Conservation (phyloP, 1,140 invertebrate species). For the Lordiphosa clarofinis region DNA sequence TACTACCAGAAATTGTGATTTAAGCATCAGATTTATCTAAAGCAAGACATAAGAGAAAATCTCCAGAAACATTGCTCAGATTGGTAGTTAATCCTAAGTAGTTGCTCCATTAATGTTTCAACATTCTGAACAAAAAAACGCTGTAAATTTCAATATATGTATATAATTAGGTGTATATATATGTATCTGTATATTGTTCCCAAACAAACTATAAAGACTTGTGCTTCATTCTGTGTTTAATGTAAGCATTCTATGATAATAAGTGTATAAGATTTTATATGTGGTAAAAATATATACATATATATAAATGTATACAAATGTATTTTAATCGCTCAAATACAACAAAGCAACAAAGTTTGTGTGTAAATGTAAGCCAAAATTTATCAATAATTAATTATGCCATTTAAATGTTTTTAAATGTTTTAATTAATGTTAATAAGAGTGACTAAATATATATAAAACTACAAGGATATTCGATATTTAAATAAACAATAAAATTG, state of each 20-base stretch:
- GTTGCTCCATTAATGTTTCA: no score
- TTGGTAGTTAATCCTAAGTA: not conserved
- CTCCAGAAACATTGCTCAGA: no score
- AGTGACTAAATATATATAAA: slow-evolving; percentile 43
- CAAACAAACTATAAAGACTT: slow-evolving; percentile 71
- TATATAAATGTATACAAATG: slow-evolving; percentile 4
- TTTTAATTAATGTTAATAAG: slow-evolving; percentile 50
- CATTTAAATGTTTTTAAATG: slow-evolving; percentile 49
- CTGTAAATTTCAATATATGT: slow-evolving; percentile 55
- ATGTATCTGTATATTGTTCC: slow-evolving; percentile 64
- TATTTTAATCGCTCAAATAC: slow-evolving; percentile 30
- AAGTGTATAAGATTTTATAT: slow-evolving; percentile 43
- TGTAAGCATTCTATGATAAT: slow-evolving; percentile 59
- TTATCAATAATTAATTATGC: slow-evolving; percentile 12
- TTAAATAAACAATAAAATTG: slow-evolving; percentile 70
- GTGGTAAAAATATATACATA: slow-evolving; percentile 18
- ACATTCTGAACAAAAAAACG: slow-evolving; percentile 17
- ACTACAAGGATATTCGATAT: slow-evolving; percentile 51
- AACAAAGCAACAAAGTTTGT: slow-evolving; percentile 11
- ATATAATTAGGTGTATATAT: slow-evolving; percentile 32
- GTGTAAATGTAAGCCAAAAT: slow-evolving; percentile 25
- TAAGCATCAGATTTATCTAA: no score
- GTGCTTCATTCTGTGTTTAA: slow-evolving; percentile 74
- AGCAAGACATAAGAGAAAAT: not conserved
- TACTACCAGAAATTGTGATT: slow-evolving; percentile 20